Evolutionary conservation across 2,113 vertebrate genomes (phyloP).

Genomic region (Melanerpes formicivorus): DNA sequence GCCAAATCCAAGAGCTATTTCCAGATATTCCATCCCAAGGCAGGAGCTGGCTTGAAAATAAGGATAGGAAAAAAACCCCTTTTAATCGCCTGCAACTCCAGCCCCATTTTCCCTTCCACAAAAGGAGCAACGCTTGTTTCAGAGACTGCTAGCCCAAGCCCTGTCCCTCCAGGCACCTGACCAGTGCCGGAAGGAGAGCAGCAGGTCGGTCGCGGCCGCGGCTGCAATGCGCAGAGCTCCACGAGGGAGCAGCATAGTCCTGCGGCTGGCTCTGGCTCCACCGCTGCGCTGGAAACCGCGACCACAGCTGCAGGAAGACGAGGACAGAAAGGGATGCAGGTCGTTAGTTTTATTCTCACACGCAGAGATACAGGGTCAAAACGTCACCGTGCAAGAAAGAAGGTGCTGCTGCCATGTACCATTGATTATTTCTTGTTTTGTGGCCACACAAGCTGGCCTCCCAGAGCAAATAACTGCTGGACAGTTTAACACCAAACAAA

Average conservation of each 20-base stretch:
- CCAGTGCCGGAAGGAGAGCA: not conserved
- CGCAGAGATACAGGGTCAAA: not conserved
- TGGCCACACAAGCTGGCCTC: not conserved
- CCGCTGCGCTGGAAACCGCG: not conserved
- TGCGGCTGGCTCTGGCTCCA: not conserved
- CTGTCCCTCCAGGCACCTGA: fast-evolving
- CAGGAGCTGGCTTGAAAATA: not conserved
- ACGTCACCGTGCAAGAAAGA: not conserved
- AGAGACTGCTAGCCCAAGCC: not conserved
- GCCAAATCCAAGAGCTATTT: not conserved
- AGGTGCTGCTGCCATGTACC: not conserved
- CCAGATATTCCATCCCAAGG: not conserved
- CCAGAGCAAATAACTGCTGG: not conserved
- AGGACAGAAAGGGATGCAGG: not conserved
- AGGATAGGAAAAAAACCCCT: not conserved
- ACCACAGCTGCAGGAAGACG: not conserved
- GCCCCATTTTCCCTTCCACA: not conserved
- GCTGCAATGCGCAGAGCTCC: not conserved
- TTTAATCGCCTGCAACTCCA: not conserved
- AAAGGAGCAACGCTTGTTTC: not conserved
- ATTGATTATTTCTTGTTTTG: not conserved
- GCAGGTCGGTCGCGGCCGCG: not conserved
- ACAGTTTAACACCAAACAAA: not conserved
- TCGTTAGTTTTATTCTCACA: not conserved
- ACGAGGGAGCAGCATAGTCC: constrained; percentile 61